phyloP scores from a whole-genome alignment of 2,888 invertebrate species.

The Tortrix viridana region DNA sequence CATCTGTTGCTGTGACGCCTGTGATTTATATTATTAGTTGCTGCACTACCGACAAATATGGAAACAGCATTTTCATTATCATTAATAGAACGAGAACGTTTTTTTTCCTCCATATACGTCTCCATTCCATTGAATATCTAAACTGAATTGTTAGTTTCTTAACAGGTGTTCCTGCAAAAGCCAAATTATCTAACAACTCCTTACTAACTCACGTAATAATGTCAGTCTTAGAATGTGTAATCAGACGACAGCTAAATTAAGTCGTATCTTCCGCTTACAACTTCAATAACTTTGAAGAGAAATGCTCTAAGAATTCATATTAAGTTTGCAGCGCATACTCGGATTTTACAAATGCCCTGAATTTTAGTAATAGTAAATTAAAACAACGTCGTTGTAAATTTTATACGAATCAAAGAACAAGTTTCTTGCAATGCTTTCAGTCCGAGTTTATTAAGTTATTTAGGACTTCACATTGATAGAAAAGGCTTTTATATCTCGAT shows the following conservation, averaged over 20 bases:
- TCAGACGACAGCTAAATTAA: slow-evolving; percentile 28
- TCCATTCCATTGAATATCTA: not conserved
- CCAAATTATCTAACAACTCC: slow-evolving; percentile 15
- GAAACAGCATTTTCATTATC: slow-evolving; percentile 21
- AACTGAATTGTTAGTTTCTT: not conserved
- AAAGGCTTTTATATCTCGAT: slow-evolving; percentile 10
- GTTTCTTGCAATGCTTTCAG: slow-evolving; percentile 12
- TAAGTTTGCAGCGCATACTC: slow-evolving; percentile 5
- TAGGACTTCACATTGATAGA: slow-evolving; percentile 19
- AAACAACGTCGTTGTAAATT: not conserved
- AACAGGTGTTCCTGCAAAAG: not conserved
- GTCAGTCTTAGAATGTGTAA: slow-evolving; percentile 34
- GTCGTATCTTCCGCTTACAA: slow-evolving; percentile 32
- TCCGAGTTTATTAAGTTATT: slow-evolving; percentile 25
- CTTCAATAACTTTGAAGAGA: slow-evolving; percentile 29
- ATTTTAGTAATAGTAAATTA: not conserved
- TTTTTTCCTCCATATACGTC: not conserved
- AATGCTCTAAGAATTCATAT: slow-evolving; percentile 28
- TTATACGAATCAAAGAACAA: not conserved
- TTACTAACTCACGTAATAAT: slow-evolving; percentile 12
- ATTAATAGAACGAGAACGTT: slow-evolving; percentile 1
- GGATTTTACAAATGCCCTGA: not conserved
- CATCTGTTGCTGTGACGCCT: slow-evolving; percentile 34
- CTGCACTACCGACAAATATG: slow-evolving; percentile 29
- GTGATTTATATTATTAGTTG: slow-evolving; percentile 34